Percentiles rank a stretch among this genome's conserved stretches.
These are phyloP conservation scores for Hormaphis cornu DNA, from an alignment of 1,140 invertebrate species.

Conservation along the genomic window DNA sequence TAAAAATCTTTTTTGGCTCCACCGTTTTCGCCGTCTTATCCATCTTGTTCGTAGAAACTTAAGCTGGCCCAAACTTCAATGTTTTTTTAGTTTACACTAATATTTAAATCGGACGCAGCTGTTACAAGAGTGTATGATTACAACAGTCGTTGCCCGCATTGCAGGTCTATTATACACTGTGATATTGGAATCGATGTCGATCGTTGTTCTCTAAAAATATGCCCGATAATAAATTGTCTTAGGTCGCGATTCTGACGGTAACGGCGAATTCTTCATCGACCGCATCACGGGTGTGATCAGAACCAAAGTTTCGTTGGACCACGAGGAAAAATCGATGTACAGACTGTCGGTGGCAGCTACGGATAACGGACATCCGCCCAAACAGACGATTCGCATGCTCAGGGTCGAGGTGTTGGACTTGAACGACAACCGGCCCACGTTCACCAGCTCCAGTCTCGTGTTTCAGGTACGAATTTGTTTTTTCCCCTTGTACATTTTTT, in stretches of 20 bases:
- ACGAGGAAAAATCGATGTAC: slow-evolving; percentile 81
- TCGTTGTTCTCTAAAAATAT: background rate
- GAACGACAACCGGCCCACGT: slow-evolving; percentile 82
- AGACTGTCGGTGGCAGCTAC: slow-evolving; percentile 72
- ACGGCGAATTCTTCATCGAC: slow-evolving; percentile 76
- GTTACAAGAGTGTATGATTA: too few species aligned
- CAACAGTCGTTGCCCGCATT: too few species aligned
- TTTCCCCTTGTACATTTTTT: background rate
- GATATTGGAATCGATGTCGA: too few species aligned
- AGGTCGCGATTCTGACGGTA: slow-evolving; percentile 69
- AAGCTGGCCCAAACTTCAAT: too few species aligned
- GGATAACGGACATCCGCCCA: slow-evolving; percentile 71
- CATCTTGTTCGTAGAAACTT: too few species aligned
- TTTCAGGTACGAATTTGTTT: slow-evolving; percentile 59
- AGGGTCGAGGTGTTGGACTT: slow-evolving; percentile 81
- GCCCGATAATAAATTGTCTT: slow-evolving; percentile 2
- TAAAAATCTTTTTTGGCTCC: too few species aligned
- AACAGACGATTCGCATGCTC: slow-evolving; percentile 66
- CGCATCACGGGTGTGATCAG: slow-evolving; percentile 74
- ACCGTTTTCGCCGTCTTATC: too few species aligned
- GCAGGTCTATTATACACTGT: too few species aligned
- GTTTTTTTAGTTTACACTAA: too few species aligned
- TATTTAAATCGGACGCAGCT: too few species aligned
- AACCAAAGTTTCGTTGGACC: slow-evolving; percentile 77
- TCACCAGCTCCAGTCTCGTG: slow-evolving; percentile 76